Evolutionary conservation across 1,140 invertebrate species (phyloP).

Genomic region (Drosophila bifasciata): DNA sequence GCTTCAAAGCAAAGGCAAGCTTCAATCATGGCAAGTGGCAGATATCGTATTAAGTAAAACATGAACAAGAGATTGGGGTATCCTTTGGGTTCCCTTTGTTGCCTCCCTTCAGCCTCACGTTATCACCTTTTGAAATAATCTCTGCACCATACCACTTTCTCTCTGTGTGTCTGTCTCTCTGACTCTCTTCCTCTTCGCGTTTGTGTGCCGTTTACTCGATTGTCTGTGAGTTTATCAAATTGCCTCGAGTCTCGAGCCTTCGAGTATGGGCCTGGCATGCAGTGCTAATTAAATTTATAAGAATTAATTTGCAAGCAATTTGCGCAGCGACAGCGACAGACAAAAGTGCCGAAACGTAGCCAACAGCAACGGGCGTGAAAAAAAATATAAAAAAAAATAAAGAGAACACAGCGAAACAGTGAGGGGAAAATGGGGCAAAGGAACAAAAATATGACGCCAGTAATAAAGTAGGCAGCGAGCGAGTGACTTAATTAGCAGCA

Average conservation of each 20-base stretch:
- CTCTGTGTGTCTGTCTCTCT: no score
- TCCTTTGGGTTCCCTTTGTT: no score
- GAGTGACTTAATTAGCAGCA: constrained; percentile 67
- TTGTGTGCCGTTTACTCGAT: constrained; percentile 11
- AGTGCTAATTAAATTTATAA: constrained; percentile 78
- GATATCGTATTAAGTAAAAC: no score
- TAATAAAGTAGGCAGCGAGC: constrained; percentile 59
- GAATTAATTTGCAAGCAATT: constrained; percentile 73
- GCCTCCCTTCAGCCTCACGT: no score
- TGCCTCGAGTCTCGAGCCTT: constrained; percentile 41
- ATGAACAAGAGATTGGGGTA: no score
- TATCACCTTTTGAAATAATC: no score
- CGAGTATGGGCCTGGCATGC: constrained; percentile 41
- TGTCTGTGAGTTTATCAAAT: constrained; percentile 25
- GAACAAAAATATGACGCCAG: constrained; percentile 33
- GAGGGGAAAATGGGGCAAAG: constrained; percentile 16
- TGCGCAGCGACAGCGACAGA: constrained; percentile 35
- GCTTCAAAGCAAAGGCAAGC: no score
- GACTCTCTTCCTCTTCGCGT: no score
- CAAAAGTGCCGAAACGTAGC: constrained; percentile 58
- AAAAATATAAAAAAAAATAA: constrained; percentile 13
- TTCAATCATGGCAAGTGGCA: no score
- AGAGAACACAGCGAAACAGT: background rate
- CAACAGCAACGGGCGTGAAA: constrained; percentile 42
- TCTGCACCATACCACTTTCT: no score